A percentile compares a stretch with the other conserved stretches of the same genome.
Conservation (phyloP, 2,888 invertebrate genomes). For the Bibio marci region DNA sequence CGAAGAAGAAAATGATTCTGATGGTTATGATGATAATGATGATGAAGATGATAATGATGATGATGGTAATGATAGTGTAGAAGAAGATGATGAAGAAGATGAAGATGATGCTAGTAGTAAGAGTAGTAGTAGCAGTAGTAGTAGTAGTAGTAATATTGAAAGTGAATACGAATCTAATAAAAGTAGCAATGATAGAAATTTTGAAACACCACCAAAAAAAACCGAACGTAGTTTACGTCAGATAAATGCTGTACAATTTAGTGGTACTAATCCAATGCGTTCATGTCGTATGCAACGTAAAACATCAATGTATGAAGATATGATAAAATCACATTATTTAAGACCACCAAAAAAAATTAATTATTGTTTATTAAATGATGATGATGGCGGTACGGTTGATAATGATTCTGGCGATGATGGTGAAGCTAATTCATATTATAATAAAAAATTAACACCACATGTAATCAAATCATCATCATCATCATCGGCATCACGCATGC, state of each 20-base stretch:
- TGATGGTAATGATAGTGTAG: constrained; percentile 16
- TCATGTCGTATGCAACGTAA: constrained; percentile 6
- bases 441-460: not conserved
- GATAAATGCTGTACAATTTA: constrained; percentile 17
- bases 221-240: constrained; percentile 12
- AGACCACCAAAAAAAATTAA: constrained; percentile 26
- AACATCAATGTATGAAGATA: constrained; percentile 27
- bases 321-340: constrained; percentile 28
- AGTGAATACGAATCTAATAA: no score
- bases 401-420: constrained; percentile 4
- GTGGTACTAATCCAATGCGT: constrained; percentile 28
- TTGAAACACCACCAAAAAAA: constrained; percentile 20
- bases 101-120: not conserved
- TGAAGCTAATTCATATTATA: constrained; percentile 3
- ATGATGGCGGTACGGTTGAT: constrained; percentile 19
- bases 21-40: constrained; percentile 28
- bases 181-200: constrained; percentile 7
- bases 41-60: constrained; percentile 30
- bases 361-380: constrained; percentile 25
- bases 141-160: no score
- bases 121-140: not conserved
- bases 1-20: constrained; percentile 5
- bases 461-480: not conserved
- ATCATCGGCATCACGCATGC: not conserved
- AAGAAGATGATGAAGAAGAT: constrained; percentile 21